A percentile compares a stretch with the other conserved stretches of the same genome.
Conservation (phyloP, 1,140 invertebrate genomes). For the Chelonus insularis region DNA sequence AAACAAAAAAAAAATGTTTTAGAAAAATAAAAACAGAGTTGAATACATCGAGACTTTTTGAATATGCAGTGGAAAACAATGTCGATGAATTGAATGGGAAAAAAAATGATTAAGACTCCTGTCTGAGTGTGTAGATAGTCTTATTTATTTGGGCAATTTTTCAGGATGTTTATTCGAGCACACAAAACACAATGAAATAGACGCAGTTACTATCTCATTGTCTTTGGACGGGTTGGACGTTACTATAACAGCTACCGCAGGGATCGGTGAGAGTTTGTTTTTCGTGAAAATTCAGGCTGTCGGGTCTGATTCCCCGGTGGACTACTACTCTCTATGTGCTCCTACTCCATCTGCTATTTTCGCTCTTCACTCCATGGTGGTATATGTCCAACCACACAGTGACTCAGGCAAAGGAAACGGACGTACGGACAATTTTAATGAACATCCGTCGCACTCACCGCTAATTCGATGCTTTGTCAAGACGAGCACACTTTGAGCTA, state of each 20-base stretch:
- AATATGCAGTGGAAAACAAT: no score
- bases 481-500: conserved; percentile 11
- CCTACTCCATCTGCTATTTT: neutral
- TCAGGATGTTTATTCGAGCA: no score
- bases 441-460: conserved; percentile 34
- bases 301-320: conserved; percentile 36
- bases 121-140: no score
- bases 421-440: conserved; percentile 32
- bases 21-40: no score
- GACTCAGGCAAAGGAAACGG: conserved; percentile 26
- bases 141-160: no score
- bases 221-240: neutral
- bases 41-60: no score
- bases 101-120: no score
- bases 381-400: neutral
- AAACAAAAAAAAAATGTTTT: no score
- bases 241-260: conserved; percentile 9
- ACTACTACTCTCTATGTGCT: conserved; percentile 9
- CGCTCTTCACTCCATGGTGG: neutral
- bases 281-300: conserved; percentile 34
- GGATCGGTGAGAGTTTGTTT: conserved; percentile 35
- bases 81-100: no score
- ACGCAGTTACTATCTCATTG: conserved; percentile 10
- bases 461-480: conserved; percentile 30
- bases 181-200: neutral